A percentile compares a stretch with the other conserved stretches of the same genome.
These are phyloP conservation scores for Chionoecetes opilio DNA, from an alignment of 1,140 invertebrate genomes.

Conservation along the genomic window DNA sequence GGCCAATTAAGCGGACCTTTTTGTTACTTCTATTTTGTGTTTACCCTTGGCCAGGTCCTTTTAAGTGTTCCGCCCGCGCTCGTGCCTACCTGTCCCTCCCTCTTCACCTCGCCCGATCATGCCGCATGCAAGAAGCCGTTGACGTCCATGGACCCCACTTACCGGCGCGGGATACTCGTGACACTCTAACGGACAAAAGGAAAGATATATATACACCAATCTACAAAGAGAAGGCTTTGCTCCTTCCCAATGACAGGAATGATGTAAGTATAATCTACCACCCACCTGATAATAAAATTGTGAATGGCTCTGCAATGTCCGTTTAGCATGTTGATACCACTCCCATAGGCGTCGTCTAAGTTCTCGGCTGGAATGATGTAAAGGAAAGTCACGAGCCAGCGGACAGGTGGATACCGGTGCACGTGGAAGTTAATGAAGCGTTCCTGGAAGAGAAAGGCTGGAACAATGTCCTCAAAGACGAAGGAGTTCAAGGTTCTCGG, in stretches of 20 bases:
- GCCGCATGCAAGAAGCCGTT: slow-evolving; percentile 59
- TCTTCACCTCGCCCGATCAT: slow-evolving; percentile 62
- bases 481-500: not conserved
- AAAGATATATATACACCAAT: too few species aligned
- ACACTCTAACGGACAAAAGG: too few species aligned
- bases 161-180: not conserved
- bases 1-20: too few species aligned
- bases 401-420: slow-evolving; percentile 34
- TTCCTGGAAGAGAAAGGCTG: slow-evolving; percentile 22
- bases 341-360: slow-evolving; percentile 24
- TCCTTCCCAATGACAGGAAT: too few species aligned
- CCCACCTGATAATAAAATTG: slow-evolving; percentile 41
- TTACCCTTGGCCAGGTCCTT: too few species aligned
- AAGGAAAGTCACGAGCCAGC: slow-evolving; percentile 57
- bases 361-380: slow-evolving; percentile 12
- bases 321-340: slow-evolving; percentile 48
- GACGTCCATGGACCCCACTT: slow-evolving; percentile 57
- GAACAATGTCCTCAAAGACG: too few species aligned
- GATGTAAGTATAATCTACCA: too few species aligned
- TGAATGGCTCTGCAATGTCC: not conserved
- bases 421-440: slow-evolving; percentile 61
- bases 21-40: too few species aligned
- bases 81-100: slow-evolving; percentile 37
- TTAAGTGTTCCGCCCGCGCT: too few species aligned
- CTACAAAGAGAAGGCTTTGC: too few species aligned